These are phyloP conservation scores for Pyrgilauda ruficollis DNA, from an alignment of 2,113 vertebrate genomes.

Conservation along the genomic window DNA sequence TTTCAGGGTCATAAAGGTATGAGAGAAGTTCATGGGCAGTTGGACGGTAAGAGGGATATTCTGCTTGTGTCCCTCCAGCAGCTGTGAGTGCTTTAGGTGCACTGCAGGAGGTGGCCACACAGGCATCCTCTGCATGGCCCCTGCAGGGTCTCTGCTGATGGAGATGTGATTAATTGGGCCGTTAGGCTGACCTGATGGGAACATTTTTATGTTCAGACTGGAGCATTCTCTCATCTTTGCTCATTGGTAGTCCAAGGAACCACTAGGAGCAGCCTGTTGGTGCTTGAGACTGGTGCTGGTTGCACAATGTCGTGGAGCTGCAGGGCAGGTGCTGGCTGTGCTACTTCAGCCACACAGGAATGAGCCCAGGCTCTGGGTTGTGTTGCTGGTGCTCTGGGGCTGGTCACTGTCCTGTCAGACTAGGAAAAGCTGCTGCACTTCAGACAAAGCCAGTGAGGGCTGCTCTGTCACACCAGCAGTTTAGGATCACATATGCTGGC, in stretches of 20 bases:
- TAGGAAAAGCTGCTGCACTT: not conserved
- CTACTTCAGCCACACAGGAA: not conserved
- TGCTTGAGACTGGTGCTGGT: not conserved
- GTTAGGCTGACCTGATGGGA: not conserved
- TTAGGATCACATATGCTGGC: not conserved
- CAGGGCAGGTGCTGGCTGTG: rapidly evolving
- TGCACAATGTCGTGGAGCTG: not conserved
- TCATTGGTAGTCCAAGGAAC: not conserved
- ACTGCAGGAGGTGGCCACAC: not conserved
- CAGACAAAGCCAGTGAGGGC: not conserved
- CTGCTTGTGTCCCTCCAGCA: not conserved
- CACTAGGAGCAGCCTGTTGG: not conserved
- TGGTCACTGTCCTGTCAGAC: not conserved
- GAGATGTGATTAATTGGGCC: not conserved
- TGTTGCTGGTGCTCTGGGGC: not conserved
- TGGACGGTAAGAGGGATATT: not conserved
- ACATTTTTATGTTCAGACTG: not conserved
- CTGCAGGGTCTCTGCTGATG: not conserved
- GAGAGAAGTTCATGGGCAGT: not conserved
- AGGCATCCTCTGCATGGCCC: rapidly evolving
- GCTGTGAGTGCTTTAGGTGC: not conserved
- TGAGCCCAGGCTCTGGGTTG: not conserved
- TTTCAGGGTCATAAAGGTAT: not conserved
- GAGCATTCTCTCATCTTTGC: not conserved
- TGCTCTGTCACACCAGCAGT: not conserved